Base-by-base conservation (phyloP, 1,140 invertebrate genomes). In the Idris sp. region DNA sequence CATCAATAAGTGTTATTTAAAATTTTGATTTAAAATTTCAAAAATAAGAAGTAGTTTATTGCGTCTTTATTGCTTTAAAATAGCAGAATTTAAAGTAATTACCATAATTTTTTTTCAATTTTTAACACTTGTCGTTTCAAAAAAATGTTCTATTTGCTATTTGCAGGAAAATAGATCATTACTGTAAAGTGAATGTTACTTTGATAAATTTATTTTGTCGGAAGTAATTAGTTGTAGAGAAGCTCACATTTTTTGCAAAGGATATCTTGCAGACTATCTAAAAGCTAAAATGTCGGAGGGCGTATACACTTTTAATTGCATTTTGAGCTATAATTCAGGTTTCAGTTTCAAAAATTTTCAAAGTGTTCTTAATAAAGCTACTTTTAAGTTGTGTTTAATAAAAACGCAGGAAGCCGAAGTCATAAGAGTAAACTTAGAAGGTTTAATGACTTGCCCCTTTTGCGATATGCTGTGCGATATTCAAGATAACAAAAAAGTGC, bases 401-500 rank as follows among this genome's bases (percentile, higher is more conserved):
- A 33, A 49, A 6, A 1, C 19, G 3, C 46, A 49, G 22, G 46
- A 33, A 1, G 10, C 8, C 1, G 91, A 92, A 80, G 85, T 92
- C 2, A 86, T 87, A 74, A 87, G 87, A 16, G 91, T 91, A 7
- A 88, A 87, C 16, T 87, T 92, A 16, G 88, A 90, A 68, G 90
- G 89, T 72, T 82, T 93, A n/a, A 91, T 90, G 14, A 82, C 84
- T 0, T 93, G 91, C 81, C 91, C 91, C 5, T 92, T 91, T 78
- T 92, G 91, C 81, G 88, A 89, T 53, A 92, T 91, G 81, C 88
- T 89, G n/a, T 89, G 88, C 13, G 91, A 92, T 74, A 86, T 89
- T 4, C 81, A 89, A 11, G 81, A 86, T 2, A 87, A 88, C 25
- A 90, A 92, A 68, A 91, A 90, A 82, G 44, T 93, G 92, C 69